Evolutionary conservation across 2,113 vertebrate species (phyloP).

Genomic region (Coptodon rendalli): DNA sequence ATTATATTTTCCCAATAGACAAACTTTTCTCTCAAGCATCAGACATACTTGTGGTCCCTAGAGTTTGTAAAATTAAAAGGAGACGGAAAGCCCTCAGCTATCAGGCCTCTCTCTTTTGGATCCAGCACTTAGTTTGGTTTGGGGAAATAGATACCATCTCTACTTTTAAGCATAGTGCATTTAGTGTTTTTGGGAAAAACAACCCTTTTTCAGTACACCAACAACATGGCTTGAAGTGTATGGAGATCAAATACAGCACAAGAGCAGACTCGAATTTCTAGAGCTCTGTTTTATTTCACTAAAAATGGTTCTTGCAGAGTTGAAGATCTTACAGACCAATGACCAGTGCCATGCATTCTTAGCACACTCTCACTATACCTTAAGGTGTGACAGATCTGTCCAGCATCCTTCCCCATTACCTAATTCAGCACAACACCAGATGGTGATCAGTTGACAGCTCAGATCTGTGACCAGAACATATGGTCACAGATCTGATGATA

Average conservation of each 20-base stretch:
- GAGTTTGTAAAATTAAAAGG: not conserved
- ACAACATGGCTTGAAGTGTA: not conserved
- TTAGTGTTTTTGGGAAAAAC: not conserved
- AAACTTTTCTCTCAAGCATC: not conserved
- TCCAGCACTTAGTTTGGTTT: not conserved
- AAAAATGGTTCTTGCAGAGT: not conserved
- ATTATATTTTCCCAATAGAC: not conserved
- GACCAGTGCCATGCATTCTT: not conserved
- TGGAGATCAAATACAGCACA: not conserved
- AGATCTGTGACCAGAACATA: not conserved
- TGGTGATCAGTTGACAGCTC: not conserved
- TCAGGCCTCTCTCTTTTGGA: not conserved
- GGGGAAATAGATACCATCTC: not conserved
- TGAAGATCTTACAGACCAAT: not conserved
- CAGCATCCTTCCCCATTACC: not conserved
- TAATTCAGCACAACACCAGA: not conserved
- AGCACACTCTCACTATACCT: not conserved
- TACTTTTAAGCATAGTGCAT: not conserved
- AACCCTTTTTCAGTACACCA: not conserved
- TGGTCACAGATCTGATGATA: not conserved
- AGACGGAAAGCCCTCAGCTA: not conserved
- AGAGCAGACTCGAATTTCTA: not conserved
- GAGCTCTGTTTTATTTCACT: not conserved
- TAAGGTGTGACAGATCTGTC: not conserved
- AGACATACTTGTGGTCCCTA: not conserved